phyloP scores from a whole-genome alignment of 92 coral and sea anemone species.

The Actinostola sp. region DNA sequence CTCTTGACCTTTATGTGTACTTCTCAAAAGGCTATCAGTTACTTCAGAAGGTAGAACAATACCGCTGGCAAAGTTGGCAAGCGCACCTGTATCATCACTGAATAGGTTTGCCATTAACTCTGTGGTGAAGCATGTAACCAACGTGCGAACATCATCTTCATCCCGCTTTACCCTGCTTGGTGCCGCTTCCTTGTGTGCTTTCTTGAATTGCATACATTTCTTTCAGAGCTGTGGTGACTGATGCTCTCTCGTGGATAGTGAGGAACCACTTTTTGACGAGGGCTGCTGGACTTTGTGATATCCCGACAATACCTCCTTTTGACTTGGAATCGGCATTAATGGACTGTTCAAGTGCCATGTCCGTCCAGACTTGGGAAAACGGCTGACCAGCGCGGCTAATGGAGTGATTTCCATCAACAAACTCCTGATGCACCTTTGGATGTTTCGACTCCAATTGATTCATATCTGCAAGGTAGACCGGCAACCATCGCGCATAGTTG shows the following conservation, averaged over 20 bases:
- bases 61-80: constrained; percentile 43
- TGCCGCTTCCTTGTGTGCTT: constrained; percentile 48
- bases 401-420: constrained; percentile 29
- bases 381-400: constrained; percentile 43
- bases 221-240: constrained; percentile 53
- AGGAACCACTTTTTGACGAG: constrained; percentile 62
- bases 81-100: background rate
- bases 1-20: background rate
- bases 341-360: constrained; percentile 67
- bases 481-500: constrained; percentile 61
- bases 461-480: constrained; percentile 58
- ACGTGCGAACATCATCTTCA: constrained; percentile 41
- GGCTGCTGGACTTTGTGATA: constrained; percentile 46
- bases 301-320: constrained; percentile 51
- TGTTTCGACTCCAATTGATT: constrained; percentile 27
- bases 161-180: constrained; percentile 38
- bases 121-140: constrained; percentile 34
- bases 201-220: constrained; percentile 24
- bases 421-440: constrained; percentile 38
- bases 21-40: constrained; percentile 10
- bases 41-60: constrained; percentile 34
- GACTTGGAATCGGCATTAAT: constrained; percentile 57
- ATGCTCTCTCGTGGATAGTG: constrained; percentile 48
- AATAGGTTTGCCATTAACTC: constrained; percentile 36
- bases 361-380: constrained; percentile 56